Evolutionary conservation across 1,140 invertebrate species (phyloP).

Genomic region (Nephila pilipes): DNA sequence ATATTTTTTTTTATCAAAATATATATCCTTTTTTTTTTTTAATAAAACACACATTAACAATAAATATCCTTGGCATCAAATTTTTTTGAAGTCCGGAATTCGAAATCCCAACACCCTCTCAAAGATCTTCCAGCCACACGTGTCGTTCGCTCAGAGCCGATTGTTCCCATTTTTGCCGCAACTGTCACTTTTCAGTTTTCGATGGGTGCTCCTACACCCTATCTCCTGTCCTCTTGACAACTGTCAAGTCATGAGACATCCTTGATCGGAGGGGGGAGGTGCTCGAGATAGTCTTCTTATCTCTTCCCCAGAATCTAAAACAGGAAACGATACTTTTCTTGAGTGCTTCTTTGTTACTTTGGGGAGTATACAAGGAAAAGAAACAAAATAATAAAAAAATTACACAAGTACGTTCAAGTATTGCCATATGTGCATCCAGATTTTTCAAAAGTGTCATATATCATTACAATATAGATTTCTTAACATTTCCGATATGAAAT

Average conservation of each 20-base stretch:
- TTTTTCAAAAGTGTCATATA: background rate
- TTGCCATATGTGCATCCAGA: background rate
- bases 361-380: background rate
- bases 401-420: background rate
- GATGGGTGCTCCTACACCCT: background rate
- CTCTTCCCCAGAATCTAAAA: background rate
- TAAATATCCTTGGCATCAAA: too few relatives aligned
- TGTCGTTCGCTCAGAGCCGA: background rate
- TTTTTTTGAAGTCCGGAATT: too few relatives aligned
- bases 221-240: conserved; percentile 19
- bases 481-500: too few relatives aligned
- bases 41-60: too few relatives aligned
- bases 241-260: conserved; percentile 9
- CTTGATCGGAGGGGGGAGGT: background rate
- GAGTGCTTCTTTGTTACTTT: background rate
- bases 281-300: background rate
- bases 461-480: background rate
- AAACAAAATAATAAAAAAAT: background rate
- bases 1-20: too few relatives aligned
- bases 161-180: conserved; percentile 1
- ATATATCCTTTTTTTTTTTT: too few relatives aligned
- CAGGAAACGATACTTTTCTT: background rate
- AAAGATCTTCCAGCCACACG: background rate
- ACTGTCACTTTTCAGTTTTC: conserved; percentile 3
- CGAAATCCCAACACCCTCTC: background rate